Evolutionary conservation across 2,888 invertebrate species (phyloP).

Genomic region (Plemyria rubiginata): DNA sequence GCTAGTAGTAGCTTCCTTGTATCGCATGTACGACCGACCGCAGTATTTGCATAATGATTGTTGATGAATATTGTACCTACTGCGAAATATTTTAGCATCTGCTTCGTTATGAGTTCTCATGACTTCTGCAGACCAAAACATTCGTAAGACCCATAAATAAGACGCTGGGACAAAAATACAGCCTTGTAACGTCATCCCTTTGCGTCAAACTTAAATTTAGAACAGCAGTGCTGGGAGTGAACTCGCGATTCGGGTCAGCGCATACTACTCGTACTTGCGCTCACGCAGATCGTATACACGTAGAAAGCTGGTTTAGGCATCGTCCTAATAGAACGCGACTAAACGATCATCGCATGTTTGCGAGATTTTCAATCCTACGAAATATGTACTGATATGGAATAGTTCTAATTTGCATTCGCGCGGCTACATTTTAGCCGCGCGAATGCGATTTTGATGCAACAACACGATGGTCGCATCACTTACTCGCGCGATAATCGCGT

Average conservation of each 20-base stretch:
- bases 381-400: no score
- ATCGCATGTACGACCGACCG: neutral
- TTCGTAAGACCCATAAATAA: slow-evolving; percentile 22
- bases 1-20: no score
- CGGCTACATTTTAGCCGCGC: no score
- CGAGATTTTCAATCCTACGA: no score
- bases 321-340: no score
- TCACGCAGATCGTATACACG: slow-evolving; percentile 14
- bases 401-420: no score
- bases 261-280: slow-evolving; percentile 50
- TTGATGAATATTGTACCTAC: neutral
- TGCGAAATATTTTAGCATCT: slow-evolving; percentile 2
- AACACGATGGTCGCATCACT: no score
- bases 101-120: slow-evolving; percentile 3
- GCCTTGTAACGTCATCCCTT: slow-evolving; percentile 59
- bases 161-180: slow-evolving; percentile 55
- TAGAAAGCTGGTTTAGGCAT: slow-evolving; percentile 20
- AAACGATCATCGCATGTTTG: no score
- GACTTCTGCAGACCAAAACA: slow-evolving; percentile 9
- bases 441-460: no score
- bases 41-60: neutral
- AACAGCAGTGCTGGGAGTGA: slow-evolving; percentile 52
- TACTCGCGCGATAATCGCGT: no score
- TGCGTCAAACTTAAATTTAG: slow-evolving; percentile 69
- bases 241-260: slow-evolving; percentile 68